A percentile compares a stretch with the other conserved stretches of the same genome.
Evolutionary conservation across 2,888 invertebrate species (phyloP).

Genomic region (Tuberolachnus salignus): DNA sequence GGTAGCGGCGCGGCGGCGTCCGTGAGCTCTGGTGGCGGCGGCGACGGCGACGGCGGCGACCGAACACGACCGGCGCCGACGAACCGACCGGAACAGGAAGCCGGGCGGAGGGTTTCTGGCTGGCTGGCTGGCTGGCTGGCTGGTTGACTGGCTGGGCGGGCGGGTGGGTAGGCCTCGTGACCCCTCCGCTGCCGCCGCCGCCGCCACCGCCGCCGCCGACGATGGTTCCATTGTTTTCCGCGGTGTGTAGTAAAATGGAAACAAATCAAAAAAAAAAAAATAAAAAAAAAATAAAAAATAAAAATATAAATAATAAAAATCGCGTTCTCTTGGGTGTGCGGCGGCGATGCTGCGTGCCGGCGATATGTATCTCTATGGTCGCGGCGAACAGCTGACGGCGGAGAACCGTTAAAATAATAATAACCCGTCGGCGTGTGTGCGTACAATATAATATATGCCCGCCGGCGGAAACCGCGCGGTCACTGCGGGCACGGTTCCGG

Average conservation of each 20-base stretch:
- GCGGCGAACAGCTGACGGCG: constrained; percentile 27
- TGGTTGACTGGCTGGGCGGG: not conserved
- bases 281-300: too few relatives aligned
- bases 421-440: constrained; percentile 16
- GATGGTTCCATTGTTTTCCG: constrained; percentile 40
- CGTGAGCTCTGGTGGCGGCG: constrained; percentile 15
- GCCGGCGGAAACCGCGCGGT: not conserved
- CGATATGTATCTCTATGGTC: not conserved
- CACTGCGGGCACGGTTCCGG: too few relatives aligned
- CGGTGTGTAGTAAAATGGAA: constrained; percentile 6
- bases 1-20: constrained; percentile 16
- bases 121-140: not conserved
- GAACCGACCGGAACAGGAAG: constrained; percentile 55
- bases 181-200: not conserved
- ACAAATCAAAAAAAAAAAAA: not conserved
- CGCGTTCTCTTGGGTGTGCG: constrained; percentile 14
- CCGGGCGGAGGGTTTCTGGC: constrained; percentile 16
- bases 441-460: not conserved
- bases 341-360: not conserved
- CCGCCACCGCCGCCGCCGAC: not conserved
- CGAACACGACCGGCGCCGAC: constrained; percentile 52
- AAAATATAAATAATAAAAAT: constrained; percentile 33
- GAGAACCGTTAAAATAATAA: constrained; percentile 38
- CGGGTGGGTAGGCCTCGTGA: not conserved
- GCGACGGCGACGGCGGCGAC: constrained; percentile 24